Evolutionary conservation across 2,888 invertebrate species (phyloP).

Genomic region (Drosophila kambysellisi): DNA sequence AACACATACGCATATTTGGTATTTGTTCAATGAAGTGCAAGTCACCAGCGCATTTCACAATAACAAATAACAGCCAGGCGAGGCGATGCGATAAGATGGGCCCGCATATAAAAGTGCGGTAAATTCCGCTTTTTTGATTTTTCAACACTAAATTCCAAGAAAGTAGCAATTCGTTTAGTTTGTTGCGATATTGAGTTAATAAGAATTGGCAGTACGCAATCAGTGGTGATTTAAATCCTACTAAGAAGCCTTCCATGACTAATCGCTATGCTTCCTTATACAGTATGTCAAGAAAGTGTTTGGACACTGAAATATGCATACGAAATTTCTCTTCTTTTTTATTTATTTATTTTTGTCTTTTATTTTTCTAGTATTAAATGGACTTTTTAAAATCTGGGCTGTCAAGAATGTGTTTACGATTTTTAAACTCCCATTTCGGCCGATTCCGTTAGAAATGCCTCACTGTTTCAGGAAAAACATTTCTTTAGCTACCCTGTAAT

Average conservation of each 20-base stretch:
- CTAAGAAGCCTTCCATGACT: neutral
- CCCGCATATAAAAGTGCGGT: neutral
- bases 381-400: too few species aligned
- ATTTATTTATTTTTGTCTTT: too few species aligned
- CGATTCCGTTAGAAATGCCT: too few species aligned
- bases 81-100: constrained; percentile 8
- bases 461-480: too few species aligned
- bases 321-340: too few species aligned
- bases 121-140: neutral
- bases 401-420: too few species aligned
- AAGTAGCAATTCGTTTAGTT: neutral
- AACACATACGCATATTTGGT: neutral
- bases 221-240: neutral
- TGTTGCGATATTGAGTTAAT: neutral
- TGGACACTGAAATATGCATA: too few species aligned
- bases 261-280: neutral
- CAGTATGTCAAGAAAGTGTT: too few species aligned
- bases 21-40: constrained; percentile 22
- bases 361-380: too few species aligned
- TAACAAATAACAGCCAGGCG: constrained; percentile 10
- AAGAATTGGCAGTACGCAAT: neutral
- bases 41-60: constrained; percentile 15
- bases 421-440: too few species aligned
- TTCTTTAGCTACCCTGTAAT: too few species aligned
- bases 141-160: neutral